Conservation (phyloP, 1,140 invertebrate species). For the Gyrodactylus salaris region DNA sequence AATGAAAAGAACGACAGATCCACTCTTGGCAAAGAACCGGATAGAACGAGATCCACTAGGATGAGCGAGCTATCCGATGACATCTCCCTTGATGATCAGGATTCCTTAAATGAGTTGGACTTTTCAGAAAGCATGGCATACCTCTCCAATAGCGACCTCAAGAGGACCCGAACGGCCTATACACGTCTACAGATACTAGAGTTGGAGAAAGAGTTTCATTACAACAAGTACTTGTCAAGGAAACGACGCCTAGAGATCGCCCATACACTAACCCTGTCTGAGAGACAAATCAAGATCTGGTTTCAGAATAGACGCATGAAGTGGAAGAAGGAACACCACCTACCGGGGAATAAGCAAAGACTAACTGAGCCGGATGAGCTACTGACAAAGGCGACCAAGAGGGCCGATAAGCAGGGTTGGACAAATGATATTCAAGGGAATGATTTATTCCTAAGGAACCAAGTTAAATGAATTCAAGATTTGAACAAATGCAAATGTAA, state of each 20-base stretch:
- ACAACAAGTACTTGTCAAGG: slow-evolving; percentile 30
- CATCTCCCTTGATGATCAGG: neutral
- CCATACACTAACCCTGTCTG: slow-evolving; percentile 47
- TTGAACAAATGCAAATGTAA: too few species aligned
- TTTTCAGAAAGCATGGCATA: neutral
- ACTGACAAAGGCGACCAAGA: too few species aligned
- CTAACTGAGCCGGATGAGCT: neutral
- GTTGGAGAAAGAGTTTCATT: slow-evolving; percentile 31
- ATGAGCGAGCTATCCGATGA: neutral
- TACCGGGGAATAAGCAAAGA: slow-evolving; percentile 4
- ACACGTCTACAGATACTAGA: slow-evolving; percentile 43
- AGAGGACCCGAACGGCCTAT: slow-evolving; percentile 39
- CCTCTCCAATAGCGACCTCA: neutral
- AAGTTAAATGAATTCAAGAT: too few species aligned
- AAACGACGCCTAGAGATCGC: slow-evolving; percentile 51
- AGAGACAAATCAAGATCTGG: slow-evolving; percentile 42
- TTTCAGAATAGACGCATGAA: slow-evolving; percentile 87
- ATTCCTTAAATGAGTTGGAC: neutral
- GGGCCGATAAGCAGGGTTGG: too few species aligned
- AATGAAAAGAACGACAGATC: neutral
- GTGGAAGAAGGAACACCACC: slow-evolving; percentile 47
- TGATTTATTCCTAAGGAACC: too few species aligned
- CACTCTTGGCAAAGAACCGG: neutral
- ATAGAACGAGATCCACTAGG: neutral
- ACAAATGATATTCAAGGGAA: too few species aligned